Evolutionary conservation across 2,113 vertebrate species (phyloP), one percentile per base, ranked within the genome.

Genomic region (Gadus macrocephalus): DNA sequence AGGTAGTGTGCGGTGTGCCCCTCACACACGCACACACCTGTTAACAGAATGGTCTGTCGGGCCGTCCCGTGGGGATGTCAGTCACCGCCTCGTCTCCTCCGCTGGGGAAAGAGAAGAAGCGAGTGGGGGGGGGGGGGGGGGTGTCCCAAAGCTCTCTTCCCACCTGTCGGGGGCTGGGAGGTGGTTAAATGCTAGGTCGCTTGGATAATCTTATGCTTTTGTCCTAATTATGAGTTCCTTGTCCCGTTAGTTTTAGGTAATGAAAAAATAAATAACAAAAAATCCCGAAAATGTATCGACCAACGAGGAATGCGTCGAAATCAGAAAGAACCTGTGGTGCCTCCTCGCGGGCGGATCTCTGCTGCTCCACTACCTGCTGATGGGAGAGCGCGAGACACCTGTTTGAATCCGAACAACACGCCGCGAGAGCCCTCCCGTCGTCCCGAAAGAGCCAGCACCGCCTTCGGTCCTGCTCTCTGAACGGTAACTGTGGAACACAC

Each of bases 1-100:
- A 15, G 16, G 27, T n/a, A 25, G 20, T 63, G 7, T 63, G 70
- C 56, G 64, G 72, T 60, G 58, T 22, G 65, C 42, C 70, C 75
- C n/a, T 19, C 62, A 7, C 55, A n/a, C 61, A 79, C 80, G 72
- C 70, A 83, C 85, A 89, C 91, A 92, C 91, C 90, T 92, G 91
- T 92, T 90, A 82, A 87, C 83, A 78, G 80, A 49, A 14, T 71
- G 87, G 77, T 69, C 74, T 79, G 70, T n/a, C 74, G 81, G 80
- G 85, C 85, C 73, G 88, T 90, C 88, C 88, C 91, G 84, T 83
- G 82, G 87, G 79, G 85, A 74, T 68, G 85, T 85, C 87, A 73
- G 80, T 82, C 79, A 71, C 81, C 82, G 68, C 84, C 79, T 58
- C 62, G 55, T 77, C 42, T 49, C 42, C 5, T 49, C 42, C 42